phyloP scores from a whole-genome alignment of 2,888 invertebrate species.

The Cataglyphis altisquamis region DNA sequence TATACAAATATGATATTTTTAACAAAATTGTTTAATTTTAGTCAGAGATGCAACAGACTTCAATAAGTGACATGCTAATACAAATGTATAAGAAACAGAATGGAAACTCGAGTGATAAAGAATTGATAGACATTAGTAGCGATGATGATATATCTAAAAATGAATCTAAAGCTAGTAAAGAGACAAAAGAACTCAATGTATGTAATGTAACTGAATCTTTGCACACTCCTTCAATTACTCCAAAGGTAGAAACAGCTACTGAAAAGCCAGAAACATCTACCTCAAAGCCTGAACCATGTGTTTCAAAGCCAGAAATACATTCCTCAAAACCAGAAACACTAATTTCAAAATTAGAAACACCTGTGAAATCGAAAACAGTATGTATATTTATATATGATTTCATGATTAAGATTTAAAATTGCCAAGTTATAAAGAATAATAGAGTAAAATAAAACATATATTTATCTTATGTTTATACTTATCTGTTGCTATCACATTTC shows the following conservation, averaged over 20 bases:
- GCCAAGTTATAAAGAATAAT: neutral
- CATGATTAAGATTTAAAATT: neutral
- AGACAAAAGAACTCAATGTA: conserved; percentile 45
- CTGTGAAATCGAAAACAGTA: conserved; percentile 53
- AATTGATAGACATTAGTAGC: conserved; percentile 93
- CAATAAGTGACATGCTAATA: conserved; percentile 85
- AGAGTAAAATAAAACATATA: neutral
- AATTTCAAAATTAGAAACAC: conserved; percentile 6
- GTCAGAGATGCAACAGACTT: conserved; percentile 80
- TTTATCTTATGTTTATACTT: neutral
- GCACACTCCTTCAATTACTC: neutral
- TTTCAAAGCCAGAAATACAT: neutral
- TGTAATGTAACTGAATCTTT: conserved; percentile 2
- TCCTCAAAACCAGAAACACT: neutral
- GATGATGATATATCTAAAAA: conserved; percentile 87
- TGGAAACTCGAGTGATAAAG: conserved; percentile 88
- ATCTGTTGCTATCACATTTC: neutral
- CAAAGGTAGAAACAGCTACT: neutral
- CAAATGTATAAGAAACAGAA: conserved; percentile 87
- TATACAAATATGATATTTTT: conserved; percentile 32
- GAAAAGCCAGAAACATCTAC: neutral
- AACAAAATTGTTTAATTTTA: conserved; percentile 62
- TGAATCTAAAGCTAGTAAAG: conserved; percentile 60
- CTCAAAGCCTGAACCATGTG: neutral
- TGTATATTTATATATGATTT: conserved; percentile 6